Base-by-base conservation (phyloP, 1,140 invertebrate genomes). In the Drosophila micromelanica region DNA sequence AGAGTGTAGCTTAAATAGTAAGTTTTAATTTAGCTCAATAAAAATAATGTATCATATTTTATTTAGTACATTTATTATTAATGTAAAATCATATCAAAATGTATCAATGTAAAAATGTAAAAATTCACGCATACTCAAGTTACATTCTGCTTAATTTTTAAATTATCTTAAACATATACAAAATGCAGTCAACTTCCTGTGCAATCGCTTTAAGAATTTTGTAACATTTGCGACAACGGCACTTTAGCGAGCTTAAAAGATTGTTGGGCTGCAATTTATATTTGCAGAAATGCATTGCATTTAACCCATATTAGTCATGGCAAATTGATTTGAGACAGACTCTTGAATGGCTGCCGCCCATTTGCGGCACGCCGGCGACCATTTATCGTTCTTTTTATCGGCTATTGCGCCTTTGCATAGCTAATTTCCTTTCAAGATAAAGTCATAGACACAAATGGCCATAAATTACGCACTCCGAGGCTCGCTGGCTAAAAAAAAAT, bases 401-500 rank as follows among this genome's bases (percentile, higher is more conserved):
- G 5, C 35, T 51, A 35, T 64, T 67, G 43, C 42, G 70, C 62
- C 30, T 54, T 57, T 68, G 71, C 57, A 70, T 57, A 76, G 79
- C 82, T 76, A 86, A 86, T 86, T 89, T 87, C 84, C 84, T 86
- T 86, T 89, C 78, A 78, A 86, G 84, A 89, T 89, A 86, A 86
- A 81, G 63, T 69, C 81, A 62, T 80, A 87, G 77, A 42, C 65
- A 30, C 42, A 85, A 75, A 78, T 81, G 78, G 68, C 84, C 82
- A 86, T 86, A 86, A 86, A 87, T 86, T 87, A 86, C 82, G 82
- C 82, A 86, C 72, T 51, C 46, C 72, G 15, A 45, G 48, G 35
- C 48, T 15, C 48, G 46, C 7, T 54, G 48, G 54, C 46, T 49
- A 60, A 57, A 62, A 67, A 73, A 17, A 17, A 67, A 73, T 1